Percentiles rank a stretch among this genome's conserved stretches.
These are phyloP conservation scores for Lithophane leautieri DNA, from an alignment of 2,888 invertebrate species.

Conservation along the genomic window DNA sequence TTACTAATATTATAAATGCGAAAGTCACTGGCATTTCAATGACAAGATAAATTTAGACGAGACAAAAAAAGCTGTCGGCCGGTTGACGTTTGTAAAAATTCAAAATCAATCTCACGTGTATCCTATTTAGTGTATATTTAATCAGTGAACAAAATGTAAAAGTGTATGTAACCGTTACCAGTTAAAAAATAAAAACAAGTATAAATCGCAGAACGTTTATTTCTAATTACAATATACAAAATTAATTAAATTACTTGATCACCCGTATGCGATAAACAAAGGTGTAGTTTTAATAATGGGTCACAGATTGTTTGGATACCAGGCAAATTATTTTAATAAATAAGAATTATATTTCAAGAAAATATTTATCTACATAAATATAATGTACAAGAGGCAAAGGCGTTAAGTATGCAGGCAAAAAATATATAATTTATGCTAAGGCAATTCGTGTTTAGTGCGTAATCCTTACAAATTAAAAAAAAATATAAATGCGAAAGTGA, in stretches of 20 bases:
- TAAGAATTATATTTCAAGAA: too few relatives aligned
- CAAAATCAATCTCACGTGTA: too few relatives aligned
- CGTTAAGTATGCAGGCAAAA: conserved; percentile 7
- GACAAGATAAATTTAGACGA: too few relatives aligned
- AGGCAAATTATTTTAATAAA: conserved; percentile 25
- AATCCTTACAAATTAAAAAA: too few relatives aligned
- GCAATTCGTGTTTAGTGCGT: not conserved
- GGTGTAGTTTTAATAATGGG: conserved; percentile 29
- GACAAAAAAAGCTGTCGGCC: too few relatives aligned
- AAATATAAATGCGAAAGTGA: too few relatives aligned
- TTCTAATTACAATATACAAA: conserved; percentile 77
- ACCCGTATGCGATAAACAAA: conserved; percentile 54
- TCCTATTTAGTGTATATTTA: too few relatives aligned
- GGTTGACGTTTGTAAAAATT: too few relatives aligned
- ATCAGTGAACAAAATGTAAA: too few relatives aligned
- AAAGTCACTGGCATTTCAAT: too few relatives aligned
- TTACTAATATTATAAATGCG: too few relatives aligned
- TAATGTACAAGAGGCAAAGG: conserved; percentile 10
- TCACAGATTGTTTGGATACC: conserved; percentile 34
- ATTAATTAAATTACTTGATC: conserved; percentile 72
- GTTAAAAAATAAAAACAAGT: conserved; percentile 8
- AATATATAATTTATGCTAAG: too few relatives aligned
- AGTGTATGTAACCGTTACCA: not conserved
- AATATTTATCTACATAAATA: conserved; percentile 20
- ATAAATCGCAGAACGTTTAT: conserved; percentile 69